Conservation (phyloP, 92 coral and sea anemone species). For the Muricea muricata region DNA sequence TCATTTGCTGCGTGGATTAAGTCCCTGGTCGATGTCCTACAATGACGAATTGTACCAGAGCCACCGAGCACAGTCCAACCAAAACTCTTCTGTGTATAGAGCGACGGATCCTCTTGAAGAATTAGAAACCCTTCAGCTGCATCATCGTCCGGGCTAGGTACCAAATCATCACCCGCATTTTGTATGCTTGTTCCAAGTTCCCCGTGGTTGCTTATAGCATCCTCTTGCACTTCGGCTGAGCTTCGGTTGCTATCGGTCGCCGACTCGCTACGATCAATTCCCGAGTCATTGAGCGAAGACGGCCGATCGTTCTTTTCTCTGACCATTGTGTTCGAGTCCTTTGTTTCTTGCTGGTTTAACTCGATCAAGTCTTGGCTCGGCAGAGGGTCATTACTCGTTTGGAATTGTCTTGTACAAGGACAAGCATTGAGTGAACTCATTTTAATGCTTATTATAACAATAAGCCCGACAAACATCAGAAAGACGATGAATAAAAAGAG, state of each 20-base stretch:
- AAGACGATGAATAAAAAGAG: slow-evolving; percentile 7
- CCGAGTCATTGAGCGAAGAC: slow-evolving; percentile 30
- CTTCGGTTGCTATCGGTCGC: slow-evolving; percentile 31
- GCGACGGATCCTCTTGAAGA: slow-evolving; percentile 30
- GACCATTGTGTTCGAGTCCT: background rate
- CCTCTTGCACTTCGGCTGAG: slow-evolving; percentile 12
- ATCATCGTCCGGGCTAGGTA: background rate
- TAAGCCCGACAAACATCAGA: slow-evolving; percentile 7
- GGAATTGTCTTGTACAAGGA: background rate
- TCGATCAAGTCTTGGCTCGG: slow-evolving; percentile 1
- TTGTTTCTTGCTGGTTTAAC: background rate
- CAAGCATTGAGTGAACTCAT: slow-evolving; percentile 3
- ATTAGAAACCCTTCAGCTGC: slow-evolving; percentile 4
- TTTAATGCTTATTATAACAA: slow-evolving; percentile 29
- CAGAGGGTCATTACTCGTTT: background rate
- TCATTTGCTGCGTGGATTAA: background rate
- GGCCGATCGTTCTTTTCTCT: background rate
- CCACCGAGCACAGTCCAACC: slow-evolving; percentile 14
- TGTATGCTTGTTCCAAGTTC: background rate
- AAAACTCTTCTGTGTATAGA: slow-evolving; percentile 29
- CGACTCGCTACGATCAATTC: slow-evolving; percentile 34
- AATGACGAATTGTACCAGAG: background rate
- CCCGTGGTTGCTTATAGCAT: background rate
- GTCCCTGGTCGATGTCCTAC: background rate
- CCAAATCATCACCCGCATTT: background rate